Evolutionary conservation across 2,113 vertebrate genomes (phyloP).

Genomic region (Microtus oregoni): DNA sequence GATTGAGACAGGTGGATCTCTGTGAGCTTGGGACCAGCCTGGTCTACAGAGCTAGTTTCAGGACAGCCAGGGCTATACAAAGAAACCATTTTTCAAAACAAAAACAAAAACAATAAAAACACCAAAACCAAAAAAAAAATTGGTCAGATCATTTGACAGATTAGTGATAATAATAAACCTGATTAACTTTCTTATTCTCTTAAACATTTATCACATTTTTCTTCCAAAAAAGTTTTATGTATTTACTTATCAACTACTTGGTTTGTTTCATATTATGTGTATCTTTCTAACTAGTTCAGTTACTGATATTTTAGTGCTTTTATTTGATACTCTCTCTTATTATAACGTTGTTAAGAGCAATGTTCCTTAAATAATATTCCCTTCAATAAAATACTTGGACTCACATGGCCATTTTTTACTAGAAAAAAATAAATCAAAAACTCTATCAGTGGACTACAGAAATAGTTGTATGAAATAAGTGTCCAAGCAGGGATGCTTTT

Average conservation of each 20-base stretch:
- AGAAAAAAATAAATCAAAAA: conserved; percentile 11
- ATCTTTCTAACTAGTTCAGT: background rate
- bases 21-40: background rate
- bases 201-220: background rate
- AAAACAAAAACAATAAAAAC: no score
- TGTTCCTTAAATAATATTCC: background rate
- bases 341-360: background rate
- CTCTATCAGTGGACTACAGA: background rate
- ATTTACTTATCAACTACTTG: background rate
- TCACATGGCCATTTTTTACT: background rate
- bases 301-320: background rate
- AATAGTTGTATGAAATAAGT: conserved; percentile 28
- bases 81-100: background rate
- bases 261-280: background rate
- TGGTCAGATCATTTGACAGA: background rate
- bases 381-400: background rate
- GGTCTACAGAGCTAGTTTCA: background rate
- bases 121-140: no score
- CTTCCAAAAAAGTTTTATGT: background rate
- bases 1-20: background rate
- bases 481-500: background rate
- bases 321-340: background rate
- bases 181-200: background rate
- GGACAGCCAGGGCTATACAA: background rate
- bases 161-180: background rate